Evolutionary conservation across 2,888 invertebrate species (phyloP).

Genomic region (Aquatica leii): DNA sequence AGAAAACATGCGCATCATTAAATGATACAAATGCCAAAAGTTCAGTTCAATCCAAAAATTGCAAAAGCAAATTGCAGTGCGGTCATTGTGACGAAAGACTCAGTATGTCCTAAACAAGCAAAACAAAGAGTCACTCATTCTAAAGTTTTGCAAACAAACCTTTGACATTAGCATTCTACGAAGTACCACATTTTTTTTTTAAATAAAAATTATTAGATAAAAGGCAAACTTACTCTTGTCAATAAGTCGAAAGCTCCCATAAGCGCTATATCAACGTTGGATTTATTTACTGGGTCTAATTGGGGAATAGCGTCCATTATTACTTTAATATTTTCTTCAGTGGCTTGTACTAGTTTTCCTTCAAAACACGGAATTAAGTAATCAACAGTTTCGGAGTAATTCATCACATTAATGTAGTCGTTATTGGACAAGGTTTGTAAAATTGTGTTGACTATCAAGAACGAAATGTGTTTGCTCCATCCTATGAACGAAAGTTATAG

Average conservation of each 20-base stretch:
- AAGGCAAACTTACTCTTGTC: slow-evolving; percentile 64
- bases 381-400: slow-evolving; percentile 73
- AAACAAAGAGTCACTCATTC: too few relatives aligned
- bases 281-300: slow-evolving; percentile 78
- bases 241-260: slow-evolving; percentile 84
- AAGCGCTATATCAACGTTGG: slow-evolving; percentile 85
- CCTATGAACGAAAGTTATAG: slow-evolving; percentile 43
- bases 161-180: too few relatives aligned
- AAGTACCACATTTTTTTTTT: too few relatives aligned
- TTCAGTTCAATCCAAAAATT: too few relatives aligned
- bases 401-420: slow-evolving; percentile 94
- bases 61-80: too few relatives aligned
- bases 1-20: too few relatives aligned
- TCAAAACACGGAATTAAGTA: slow-evolving; percentile 88
- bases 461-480: slow-evolving; percentile 73
- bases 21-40: too few relatives aligned
- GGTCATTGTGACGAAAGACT: too few relatives aligned
- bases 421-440: slow-evolving; percentile 96
- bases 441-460: slow-evolving; percentile 86
- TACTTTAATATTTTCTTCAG: slow-evolving; percentile 80
- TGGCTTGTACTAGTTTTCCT: slow-evolving; percentile 85
- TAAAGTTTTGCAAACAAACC: too few relatives aligned
- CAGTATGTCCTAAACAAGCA: too few relatives aligned
- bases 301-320: slow-evolving; percentile 75
- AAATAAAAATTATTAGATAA: not conserved